These are phyloP conservation scores for Protomyctophum bolini DNA, from an alignment of 2,113 vertebrate genomes.

Conservation along the genomic window DNA sequence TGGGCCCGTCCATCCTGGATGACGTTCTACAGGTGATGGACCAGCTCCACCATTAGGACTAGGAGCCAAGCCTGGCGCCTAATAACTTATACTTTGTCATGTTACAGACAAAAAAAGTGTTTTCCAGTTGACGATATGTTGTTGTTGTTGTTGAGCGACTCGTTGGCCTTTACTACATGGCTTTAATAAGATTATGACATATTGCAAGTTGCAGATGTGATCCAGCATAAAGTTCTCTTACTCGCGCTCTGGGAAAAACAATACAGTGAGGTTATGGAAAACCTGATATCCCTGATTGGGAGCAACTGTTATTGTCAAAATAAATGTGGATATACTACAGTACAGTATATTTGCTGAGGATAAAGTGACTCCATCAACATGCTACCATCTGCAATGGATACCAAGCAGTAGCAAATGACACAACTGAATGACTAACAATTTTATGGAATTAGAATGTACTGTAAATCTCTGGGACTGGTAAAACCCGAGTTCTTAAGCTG, in stretches of 20 bases:
- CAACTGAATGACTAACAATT: not conserved
- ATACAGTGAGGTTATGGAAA: not conserved
- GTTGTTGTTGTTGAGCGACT: too few species aligned
- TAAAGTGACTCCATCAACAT: not conserved
- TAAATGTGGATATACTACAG: slow-evolving; percentile 2
- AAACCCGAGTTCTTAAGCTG: not conserved
- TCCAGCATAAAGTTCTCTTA: not conserved
- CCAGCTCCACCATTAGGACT: slow-evolving; percentile 76
- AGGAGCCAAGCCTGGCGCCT: not conserved
- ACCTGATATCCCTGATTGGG: not conserved
- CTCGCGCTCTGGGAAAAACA: not conserved
- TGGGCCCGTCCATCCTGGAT: slow-evolving; percentile 93
- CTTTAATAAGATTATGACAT: too few species aligned
- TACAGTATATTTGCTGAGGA: not conserved
- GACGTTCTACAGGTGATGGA: slow-evolving; percentile 92
- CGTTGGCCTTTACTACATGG: too few species aligned
- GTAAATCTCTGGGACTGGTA: not conserved
- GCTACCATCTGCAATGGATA: not conserved
- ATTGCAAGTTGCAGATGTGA: too few species aligned
- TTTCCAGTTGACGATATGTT: too few species aligned
- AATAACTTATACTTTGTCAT: too few species aligned
- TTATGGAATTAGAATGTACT: not conserved
- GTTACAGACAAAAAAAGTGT: too few species aligned
- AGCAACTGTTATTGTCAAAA: not conserved
- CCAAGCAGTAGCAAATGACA: not conserved